Base-by-base conservation (phyloP, 2,113 vertebrate genomes). In the Cichladusa arquata region DNA sequence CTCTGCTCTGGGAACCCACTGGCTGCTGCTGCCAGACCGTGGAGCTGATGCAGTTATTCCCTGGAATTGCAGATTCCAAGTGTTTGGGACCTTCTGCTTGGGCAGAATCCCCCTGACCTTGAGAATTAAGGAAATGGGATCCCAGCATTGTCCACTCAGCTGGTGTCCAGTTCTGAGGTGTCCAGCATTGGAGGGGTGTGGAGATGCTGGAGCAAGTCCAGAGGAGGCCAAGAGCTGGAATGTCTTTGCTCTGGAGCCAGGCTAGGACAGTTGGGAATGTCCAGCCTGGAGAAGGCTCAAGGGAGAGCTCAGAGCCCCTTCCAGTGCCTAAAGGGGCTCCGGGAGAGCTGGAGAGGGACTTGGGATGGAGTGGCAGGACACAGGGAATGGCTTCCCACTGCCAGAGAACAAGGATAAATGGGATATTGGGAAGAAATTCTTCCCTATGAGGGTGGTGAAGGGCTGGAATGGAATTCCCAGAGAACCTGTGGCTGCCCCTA, bases 401-500 rank as follows among this genome's bases (percentile, higher is more conserved):
- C 4, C 8, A 23, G 14, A 54, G 22, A 3, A 26, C 5, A 23
- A 9, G 22, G n/a, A 0, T 26, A 3, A 28, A 2, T 40, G 50
- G n/a, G 58, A 56, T n/a, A 1, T 29, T 65, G 70, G 50, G 42
- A 40, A 19, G 12, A 8, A 74, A 56, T 56, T 65, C 24, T 2
- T 8, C 0, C 0, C 24, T 10, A 6, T 0, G n/a, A 24, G 23
- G 12, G 19, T 56, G 28, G 7, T 6, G 48, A 47, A 12, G 19
- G 0, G 0, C 28, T 64, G 40, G 50, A 0, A 54, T 54, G 28
- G 11, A 54, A 84, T 54, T 64, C 58, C 33, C 16, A 36, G 45
- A 25, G 36, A 16, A 51, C 0, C 66, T 13, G 24, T 25, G 36
- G 12, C 31, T 44, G 36, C 10, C 5, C 20, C 33, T 58, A 33